Conservation (phyloP, 2,888 invertebrate genomes). For the Calephelis perditalis region DNA sequence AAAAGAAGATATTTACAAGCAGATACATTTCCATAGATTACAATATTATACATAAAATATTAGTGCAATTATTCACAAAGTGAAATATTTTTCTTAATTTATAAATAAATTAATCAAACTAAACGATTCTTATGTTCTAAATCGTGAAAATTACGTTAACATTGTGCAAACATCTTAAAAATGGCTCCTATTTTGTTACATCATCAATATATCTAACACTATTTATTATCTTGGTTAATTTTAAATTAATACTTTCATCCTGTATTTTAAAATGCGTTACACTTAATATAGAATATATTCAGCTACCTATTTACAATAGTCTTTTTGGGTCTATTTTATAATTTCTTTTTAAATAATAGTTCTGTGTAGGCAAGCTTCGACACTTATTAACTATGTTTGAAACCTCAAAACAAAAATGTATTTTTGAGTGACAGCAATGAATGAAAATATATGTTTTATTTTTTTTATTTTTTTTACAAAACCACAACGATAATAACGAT, state of each 20-base stretch:
- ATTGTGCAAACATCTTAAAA: conserved; percentile 27
- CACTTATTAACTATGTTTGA: conserved; percentile 40
- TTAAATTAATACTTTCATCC: conserved; percentile 59
- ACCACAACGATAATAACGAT: background rate
- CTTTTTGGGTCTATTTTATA: conserved; percentile 59
- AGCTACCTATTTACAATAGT: conserved; percentile 71
- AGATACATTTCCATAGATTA: conserved; percentile 53
- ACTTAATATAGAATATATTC: conserved; percentile 59
- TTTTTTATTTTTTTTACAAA: background rate
- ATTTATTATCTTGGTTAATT: conserved; percentile 68
- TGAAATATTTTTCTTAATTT: conserved; percentile 42
- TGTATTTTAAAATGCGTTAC: conserved; percentile 54
- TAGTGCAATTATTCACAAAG: conserved; percentile 70
- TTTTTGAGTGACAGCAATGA: too few relatives aligned
- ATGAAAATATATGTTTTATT: too few relatives aligned
- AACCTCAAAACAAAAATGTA: conserved; percentile 20
- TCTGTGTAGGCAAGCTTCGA: conserved; percentile 65
- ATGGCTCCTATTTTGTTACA: conserved; percentile 33
- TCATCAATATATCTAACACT: conserved; percentile 46
- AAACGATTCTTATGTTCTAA: conserved; percentile 45
- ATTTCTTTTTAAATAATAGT: conserved; percentile 44
- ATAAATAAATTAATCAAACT: conserved; percentile 43
- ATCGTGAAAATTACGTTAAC: conserved; percentile 45
- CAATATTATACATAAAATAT: conserved; percentile 58
- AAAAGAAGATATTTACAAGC: conserved; percentile 42